Percentiles rank a stretch among this genome's conserved stretches.
Evolutionary conservation across 2,797 vertebrate species (phyloP).

Genomic region (Silurus aristotelis): DNA sequence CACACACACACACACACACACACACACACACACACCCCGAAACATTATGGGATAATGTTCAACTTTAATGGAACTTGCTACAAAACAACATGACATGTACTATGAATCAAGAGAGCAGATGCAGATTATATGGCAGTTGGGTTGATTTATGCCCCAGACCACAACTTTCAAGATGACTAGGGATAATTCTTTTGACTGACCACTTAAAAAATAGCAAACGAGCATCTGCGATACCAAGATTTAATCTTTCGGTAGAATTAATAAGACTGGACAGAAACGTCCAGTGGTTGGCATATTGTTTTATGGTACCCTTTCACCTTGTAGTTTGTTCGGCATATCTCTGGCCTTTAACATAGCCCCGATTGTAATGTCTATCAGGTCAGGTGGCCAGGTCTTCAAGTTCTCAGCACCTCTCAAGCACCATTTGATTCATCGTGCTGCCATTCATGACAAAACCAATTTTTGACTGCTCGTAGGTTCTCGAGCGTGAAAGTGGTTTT

Average conservation of each 20-base stretch:
- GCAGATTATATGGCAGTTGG: not conserved
- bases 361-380: slow-evolving; percentile 28
- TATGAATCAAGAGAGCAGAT: not conserved
- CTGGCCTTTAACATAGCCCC: slow-evolving; percentile 40
- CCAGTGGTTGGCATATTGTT: not conserved
- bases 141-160: not conserved
- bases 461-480: slow-evolving; percentile 51
- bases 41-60: not conserved
- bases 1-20: too few species aligned
- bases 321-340: not conserved
- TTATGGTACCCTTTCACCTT: not conserved
- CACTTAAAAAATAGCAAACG: not conserved
- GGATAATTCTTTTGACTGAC: not conserved
- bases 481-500: slow-evolving; percentile 60
- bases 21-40: too few species aligned
- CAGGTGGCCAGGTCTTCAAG: slow-evolving; percentile 50
- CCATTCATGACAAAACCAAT: slow-evolving; percentile 63
- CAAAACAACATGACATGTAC: not conserved
- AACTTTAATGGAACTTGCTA: not conserved
- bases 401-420: slow-evolving; percentile 40
- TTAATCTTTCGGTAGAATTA: not conserved
- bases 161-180: not conserved
- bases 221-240: not conserved
- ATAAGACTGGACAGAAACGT: too few species aligned
- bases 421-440: slow-evolving; percentile 56